Percentiles rank a stretch among this genome's conserved stretches.
Conservation (phyloP, 2,797 vertebrate species). For the Gallirallus australis region DNA sequence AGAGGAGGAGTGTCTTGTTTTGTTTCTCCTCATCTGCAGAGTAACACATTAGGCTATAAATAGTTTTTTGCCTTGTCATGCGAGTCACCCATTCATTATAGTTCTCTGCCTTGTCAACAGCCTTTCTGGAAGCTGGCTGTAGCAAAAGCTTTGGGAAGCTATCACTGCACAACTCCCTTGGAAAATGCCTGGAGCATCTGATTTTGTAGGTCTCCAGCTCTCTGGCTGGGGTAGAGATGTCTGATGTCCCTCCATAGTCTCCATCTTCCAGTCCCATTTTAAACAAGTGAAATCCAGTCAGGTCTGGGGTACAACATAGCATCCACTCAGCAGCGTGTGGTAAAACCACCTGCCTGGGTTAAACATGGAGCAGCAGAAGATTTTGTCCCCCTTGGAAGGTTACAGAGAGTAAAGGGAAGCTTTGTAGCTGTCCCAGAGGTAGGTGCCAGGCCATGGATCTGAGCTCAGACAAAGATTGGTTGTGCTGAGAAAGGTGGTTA, state of each 20-base stretch:
- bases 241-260: neutral
- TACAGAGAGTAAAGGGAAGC: neutral
- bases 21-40: neutral
- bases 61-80: constrained; percentile 70
- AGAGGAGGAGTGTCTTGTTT: neutral
- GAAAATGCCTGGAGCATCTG: neutral
- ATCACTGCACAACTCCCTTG: neutral
- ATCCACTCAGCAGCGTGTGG: neutral
- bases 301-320: neutral
- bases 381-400: neutral
- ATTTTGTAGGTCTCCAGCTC: neutral
- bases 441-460: neutral
- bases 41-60: constrained; percentile 70
- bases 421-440: neutral
- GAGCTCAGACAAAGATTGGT: neutral
- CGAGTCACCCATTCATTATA: constrained; percentile 75
- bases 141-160: neutral
- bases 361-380: neutral
- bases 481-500: constrained; percentile 33
- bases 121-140: constrained; percentile 9
- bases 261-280: neutral
- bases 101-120: constrained; percentile 70
- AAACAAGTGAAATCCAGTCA: neutral
- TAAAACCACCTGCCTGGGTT: constrained; percentile 17
- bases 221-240: neutral